Conservation (phyloP, 2,113 vertebrate species). For the Girardinichthys multiradiatus region DNA sequence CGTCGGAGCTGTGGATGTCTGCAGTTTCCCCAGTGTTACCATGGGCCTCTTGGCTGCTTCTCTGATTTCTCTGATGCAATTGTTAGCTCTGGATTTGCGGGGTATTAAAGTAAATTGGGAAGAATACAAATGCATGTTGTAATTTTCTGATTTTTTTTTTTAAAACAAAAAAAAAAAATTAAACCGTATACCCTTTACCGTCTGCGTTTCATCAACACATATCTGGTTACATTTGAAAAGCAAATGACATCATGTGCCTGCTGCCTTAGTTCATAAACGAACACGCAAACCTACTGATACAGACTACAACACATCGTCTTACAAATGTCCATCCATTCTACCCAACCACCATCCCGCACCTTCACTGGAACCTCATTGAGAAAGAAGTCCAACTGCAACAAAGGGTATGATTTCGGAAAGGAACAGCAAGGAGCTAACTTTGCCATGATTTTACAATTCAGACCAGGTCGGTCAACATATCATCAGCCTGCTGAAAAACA, state of each 20-base stretch:
- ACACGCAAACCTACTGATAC: constrained; percentile 35
- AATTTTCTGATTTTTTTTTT: too few relatives aligned
- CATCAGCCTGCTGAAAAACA: constrained; percentile 45
- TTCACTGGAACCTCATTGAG: constrained; percentile 15
- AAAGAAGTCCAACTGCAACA: constrained; percentile 31
- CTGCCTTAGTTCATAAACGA: constrained; percentile 39
- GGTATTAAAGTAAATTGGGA: too few relatives aligned
- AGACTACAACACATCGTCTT: too few relatives aligned
- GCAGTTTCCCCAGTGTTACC: too few relatives aligned
- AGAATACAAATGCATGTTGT: too few relatives aligned
- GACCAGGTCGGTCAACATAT: constrained; percentile 45
- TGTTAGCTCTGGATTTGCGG: too few relatives aligned
- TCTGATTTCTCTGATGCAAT: too few relatives aligned
- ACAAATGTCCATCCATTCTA: constrained; percentile 22
- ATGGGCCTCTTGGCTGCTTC: too few relatives aligned
- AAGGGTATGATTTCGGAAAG: constrained; percentile 29
- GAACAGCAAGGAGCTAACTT: constrained; percentile 42
- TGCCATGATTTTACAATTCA: constrained; percentile 42
- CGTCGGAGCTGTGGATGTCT: too few relatives aligned
- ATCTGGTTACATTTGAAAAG: constrained; percentile 67
- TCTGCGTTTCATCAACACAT: constrained; percentile 57
- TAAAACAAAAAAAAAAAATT: constrained; percentile 2
- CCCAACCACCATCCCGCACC: constrained; percentile 12
- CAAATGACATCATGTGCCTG: constrained; percentile 59
- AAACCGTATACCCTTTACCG: too few relatives aligned